Evolutionary conservation across 2,888 invertebrate species (phyloP), one percentile per base, ranked within the genome.

Genomic region (Drosophila kuntzei): DNA sequence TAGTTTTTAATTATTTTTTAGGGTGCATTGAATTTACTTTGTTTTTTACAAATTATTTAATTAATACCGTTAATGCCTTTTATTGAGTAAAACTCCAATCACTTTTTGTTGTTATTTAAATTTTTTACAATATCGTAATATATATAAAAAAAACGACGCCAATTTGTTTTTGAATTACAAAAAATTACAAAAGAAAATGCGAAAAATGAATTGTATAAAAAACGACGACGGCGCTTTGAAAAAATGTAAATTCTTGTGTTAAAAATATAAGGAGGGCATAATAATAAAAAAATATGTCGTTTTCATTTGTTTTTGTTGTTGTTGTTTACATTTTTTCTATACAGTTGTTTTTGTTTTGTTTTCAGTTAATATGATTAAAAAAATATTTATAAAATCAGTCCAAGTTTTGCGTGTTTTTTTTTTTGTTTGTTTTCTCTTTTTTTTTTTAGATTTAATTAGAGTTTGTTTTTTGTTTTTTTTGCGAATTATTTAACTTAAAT

Each of bases 371-470:
- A 76, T 87, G 78, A 77, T 73, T 79, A 78, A 79, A 80, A 74
- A 82, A 81, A 80, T 84, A 84, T 88, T 79, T 89, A 88, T 87
- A 89, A 89, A 89, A 89, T 89, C 89, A 89, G 89, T 89, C 89
- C 87, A 89, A 89, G 80, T 87, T 89, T 89, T 83, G 86, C 80
- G 80, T 73, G 61, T 77, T 66, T 67, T 61, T 73, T 66, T 77
- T 37, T 49, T 41, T 36, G 53, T 37, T 34, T 66, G 57, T 41
- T 41, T 54, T 62, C 50, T 60, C 44, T 63, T 73, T 74, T 69
- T 69, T 60, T 29, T 32, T 58, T 72, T 68, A 59, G 54, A 44
- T 65, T 67, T 59, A 54, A 49, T 67, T 65, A 54, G 62, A 64
- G 67, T 71, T 63, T 54, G 46, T 74, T 44, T 68, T 63, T 71